phyloP scores from a whole-genome alignment of 53 echinoderm and acorn worm genomes.

The Crossaster papposus region DNA sequence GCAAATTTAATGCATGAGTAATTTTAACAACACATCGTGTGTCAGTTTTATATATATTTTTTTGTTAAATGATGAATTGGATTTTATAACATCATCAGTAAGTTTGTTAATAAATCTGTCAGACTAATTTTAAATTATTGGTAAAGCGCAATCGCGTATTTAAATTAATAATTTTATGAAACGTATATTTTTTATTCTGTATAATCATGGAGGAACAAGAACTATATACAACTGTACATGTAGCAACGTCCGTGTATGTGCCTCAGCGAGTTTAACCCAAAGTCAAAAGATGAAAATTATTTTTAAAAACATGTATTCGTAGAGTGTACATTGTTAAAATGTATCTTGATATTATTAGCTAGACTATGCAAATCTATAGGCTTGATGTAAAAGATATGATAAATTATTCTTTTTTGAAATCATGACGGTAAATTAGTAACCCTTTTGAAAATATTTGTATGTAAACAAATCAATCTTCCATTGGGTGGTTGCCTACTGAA shows the following conservation, averaged over 20 bases:
- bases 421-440: no score
- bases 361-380: background rate
- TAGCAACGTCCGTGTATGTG: background rate
- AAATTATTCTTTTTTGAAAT: no score
- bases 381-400: background rate
- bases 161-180: background rate
- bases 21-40: background rate
- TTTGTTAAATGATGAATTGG: no score
- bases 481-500: no score
- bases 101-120: background rate
- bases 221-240: background rate
- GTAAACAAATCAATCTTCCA: no score
- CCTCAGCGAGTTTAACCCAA: no score
- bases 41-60: background rate
- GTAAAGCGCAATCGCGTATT: background rate
- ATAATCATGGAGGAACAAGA: background rate
- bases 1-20: background rate
- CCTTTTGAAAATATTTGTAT: no score
- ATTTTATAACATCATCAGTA: background rate
- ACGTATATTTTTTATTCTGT: background rate
- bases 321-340: background rate
- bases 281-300: background rate
- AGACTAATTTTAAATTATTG: background rate
- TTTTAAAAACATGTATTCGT: background rate
- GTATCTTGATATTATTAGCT: background rate